Evolutionary conservation across 1,140 invertebrate species (phyloP).

Genomic region (Araneus ventricosus): DNA sequence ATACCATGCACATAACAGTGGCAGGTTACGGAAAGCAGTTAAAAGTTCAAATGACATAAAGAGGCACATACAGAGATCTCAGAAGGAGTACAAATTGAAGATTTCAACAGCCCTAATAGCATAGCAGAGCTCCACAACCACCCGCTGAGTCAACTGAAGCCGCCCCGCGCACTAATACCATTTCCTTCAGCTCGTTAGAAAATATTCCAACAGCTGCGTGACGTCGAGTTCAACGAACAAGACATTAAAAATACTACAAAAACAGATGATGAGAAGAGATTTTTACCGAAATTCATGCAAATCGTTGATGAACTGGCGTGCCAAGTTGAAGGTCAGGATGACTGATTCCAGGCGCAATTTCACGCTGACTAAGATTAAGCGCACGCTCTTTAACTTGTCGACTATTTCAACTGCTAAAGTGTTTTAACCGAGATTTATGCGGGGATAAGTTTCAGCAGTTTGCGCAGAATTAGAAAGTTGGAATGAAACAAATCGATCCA

Average conservation of each 20-base stretch:
- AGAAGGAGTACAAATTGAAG: neutral
- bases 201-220: slow-evolving; percentile 40
- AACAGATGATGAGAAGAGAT: neutral
- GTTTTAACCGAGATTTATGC: no score
- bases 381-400: neutral
- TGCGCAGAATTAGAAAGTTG: no score
- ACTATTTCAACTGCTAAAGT: no score
- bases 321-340: slow-evolving; percentile 18
- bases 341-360: neutral
- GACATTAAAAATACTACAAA: slow-evolving; percentile 2
- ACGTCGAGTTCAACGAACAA: slow-evolving; percentile 47
- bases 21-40: neutral
- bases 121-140: neutral
- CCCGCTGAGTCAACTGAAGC: slow-evolving; percentile 41
- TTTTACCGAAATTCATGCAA: slow-evolving; percentile 14
- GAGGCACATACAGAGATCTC: no score
- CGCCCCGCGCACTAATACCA: neutral
- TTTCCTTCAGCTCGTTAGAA: slow-evolving; percentile 34
- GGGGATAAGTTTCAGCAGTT: no score
- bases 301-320: neutral
- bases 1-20: neutral
- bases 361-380: neutral
- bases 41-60: neutral
- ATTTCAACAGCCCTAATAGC: slow-evolving; percentile 16
- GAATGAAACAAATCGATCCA: no score